phyloP scores from a whole-genome alignment of 2,888 invertebrate genomes.

The Isoperla grammatica region DNA sequence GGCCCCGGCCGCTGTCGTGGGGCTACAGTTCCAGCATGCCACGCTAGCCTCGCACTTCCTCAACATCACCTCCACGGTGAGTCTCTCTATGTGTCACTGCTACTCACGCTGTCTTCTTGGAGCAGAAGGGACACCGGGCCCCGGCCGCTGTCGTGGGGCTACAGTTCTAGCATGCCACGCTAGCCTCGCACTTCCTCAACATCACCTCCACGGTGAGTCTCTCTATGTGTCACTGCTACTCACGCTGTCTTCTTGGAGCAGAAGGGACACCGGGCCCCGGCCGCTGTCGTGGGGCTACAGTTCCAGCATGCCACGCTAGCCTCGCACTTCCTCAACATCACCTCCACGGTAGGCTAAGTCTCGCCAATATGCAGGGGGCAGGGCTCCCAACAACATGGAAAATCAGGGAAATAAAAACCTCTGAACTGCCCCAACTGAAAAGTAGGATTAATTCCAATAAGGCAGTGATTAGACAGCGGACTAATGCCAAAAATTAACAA shows the following conservation, averaged over 20 bases:
- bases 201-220: constrained; percentile 79
- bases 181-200: constrained; percentile 80
- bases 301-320: constrained; percentile 78
- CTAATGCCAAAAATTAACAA: too few species aligned
- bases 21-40: constrained; percentile 79
- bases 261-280: constrained; percentile 77
- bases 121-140: constrained; percentile 70
- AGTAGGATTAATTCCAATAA: too few species aligned
- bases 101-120: too few species aligned
- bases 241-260: constrained; percentile 39
- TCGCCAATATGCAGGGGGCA: too few species aligned
- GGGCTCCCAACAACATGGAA: too few species aligned
- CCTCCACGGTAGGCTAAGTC: constrained; percentile 78
- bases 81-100: too few species aligned
- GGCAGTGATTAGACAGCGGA: too few species aligned
- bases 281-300: constrained; percentile 87
- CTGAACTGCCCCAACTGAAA: too few species aligned
- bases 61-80: constrained; percentile 82
- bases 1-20: constrained; percentile 89
- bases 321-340: constrained; percentile 80
- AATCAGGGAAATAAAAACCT: too few species aligned
- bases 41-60: constrained; percentile 78
- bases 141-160: constrained; percentile 90
- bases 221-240: too few species aligned
- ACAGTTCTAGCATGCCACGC: constrained; percentile 76